Evolutionary conservation across 2,888 invertebrate species (phyloP), one percentile per base, ranked within the genome.

Genomic region (Actias luna): DNA sequence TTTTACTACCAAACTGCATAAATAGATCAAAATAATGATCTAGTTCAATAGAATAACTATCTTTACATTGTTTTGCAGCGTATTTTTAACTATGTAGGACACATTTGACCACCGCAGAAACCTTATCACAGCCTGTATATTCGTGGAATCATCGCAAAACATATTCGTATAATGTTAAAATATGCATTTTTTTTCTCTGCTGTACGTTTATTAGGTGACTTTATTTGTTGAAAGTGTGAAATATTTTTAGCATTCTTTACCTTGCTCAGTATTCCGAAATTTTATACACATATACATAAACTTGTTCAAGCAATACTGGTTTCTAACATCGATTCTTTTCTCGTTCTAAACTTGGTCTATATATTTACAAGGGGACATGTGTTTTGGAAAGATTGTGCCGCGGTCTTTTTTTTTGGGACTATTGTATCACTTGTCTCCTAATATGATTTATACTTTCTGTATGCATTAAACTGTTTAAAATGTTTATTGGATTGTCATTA

Each of bases 161-260:
- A 55, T 55, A 55, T 29, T n/a, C 8, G 55, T 55, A 55, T 55
- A 8, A 29, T 55, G n/a, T 29, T 29, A 1, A 29, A 55, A 50
- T 22, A 10, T 22, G 22, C 22, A 22, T 46, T 39, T 39, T 25
- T 46, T 46, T 46, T 50, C 25, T 50, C 46, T 22, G 25, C 4
- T 12, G 22, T 25, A 25, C 25, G 46, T 12, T 50, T 50, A 50
- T 50, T 50, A 50, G 22, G 25, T 50, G 46, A 4, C 22, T 50
- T 50, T 16, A 25, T 50, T 50, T 50, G 46, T 2, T 50, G 46
- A 50, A 50, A 50, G 46, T 50, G 46, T 46, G 4, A 50, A 50
- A 25, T 50, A 22, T 50, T 50, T 50, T 50, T 50, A 50, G 22
- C 46, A 50, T 50, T 25, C 25, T 2, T 7, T 42, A 42, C 42